Evolutionary conservation across 2,888 invertebrate genomes (phyloP), one percentile per base, ranked within the genome.

Genomic region (Anoplius nigerrimus): DNA sequence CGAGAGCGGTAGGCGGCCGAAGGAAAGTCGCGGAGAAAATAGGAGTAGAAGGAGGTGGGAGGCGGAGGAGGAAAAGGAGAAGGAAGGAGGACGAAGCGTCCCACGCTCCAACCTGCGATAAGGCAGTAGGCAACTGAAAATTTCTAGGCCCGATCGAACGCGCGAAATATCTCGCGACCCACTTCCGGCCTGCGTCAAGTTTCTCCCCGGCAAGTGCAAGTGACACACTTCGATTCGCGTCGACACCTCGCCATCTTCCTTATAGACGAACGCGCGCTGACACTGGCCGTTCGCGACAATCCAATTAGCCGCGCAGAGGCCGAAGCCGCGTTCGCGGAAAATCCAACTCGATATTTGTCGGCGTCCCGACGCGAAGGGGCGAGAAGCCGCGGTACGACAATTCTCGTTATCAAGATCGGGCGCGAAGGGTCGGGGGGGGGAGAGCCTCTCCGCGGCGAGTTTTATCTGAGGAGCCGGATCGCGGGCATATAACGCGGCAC

Each of bases 91-190:
- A 57, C 61, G 18, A 43, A 51, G 52, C 46, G 57, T 65, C 63
- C 54, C 34, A 34, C 34, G 34, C 34, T 34, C 4, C 1, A 11
- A 6, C 11, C 11, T 3, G 11, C 34, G 34, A 34, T 34, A 34
- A 34, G 34, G 11, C 71, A 73, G 69, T 68, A 72, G 1, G 34
- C 24, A 24, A 13, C 6, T 34, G 34, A 34, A 34, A 34, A 34
- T 34, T 34, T 34, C 34, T 34, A 34, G 2, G 68, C 59, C 60
- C 69, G 69, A 57, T 65, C 65, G 54, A 56, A 73, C 73, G 65
- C 62, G 72, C 60, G 68, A 62, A 74, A 73, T 74, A 73, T 73
- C 69, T 74, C 66, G 52, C 74, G 74, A 74, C 74, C 74, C 69
- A 74, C 74, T 73, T 74, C 73, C 69, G 27, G 46, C 54, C 22